Base-by-base conservation (phyloP, 2,797 vertebrate species). In the Yasuhikotakia modesta region DNA sequence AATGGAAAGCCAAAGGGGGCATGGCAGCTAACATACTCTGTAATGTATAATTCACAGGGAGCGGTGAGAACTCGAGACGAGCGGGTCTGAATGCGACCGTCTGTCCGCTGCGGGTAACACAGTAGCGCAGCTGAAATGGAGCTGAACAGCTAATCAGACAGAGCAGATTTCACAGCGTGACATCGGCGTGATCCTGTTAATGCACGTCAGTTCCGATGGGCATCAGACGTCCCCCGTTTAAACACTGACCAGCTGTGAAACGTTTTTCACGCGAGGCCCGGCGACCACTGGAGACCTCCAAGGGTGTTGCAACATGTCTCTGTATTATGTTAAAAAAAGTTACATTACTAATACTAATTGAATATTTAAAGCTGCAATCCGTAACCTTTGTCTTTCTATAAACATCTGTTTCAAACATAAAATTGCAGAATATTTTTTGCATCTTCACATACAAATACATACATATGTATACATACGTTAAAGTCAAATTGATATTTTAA, bases 21-120 rank as follows among this genome's bases (percentile, higher is more conserved):
- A 19, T 24, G 66, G 17, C 60, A 12, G 67, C 80, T 70, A 61
- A 67, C 70, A 66, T 8, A 2, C 14, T 21, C 53, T 70, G 35
- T 77, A 74, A 84, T 84, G 50, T 82, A 68, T 84, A 82, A 78
- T 78, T 80, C 66, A 82, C 46, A 0, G 22, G 64, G 11, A 24
- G 57, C 30, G 48, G 22, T 75, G 21, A 55, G 39, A 70, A 24
- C 17, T 19, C 45, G 2, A 66, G 48, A 11, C 13, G 27, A n/a
- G n/a, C 21, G 32, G 71, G 14, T 8, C 0, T 3, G 24, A 52
- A 35, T 60, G 70, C n/a, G 70, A 60, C 70, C 68, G 7, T 67
- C 65, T 67, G 43, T 67, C 45, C 43, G 48, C 48, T 50, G 48
- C 48, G 16, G 17, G 48, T 16, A 50, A 50, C 17, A 6, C 48